Conservation (phyloP, 2,888 invertebrate genomes). For the Nebria salina region DNA sequence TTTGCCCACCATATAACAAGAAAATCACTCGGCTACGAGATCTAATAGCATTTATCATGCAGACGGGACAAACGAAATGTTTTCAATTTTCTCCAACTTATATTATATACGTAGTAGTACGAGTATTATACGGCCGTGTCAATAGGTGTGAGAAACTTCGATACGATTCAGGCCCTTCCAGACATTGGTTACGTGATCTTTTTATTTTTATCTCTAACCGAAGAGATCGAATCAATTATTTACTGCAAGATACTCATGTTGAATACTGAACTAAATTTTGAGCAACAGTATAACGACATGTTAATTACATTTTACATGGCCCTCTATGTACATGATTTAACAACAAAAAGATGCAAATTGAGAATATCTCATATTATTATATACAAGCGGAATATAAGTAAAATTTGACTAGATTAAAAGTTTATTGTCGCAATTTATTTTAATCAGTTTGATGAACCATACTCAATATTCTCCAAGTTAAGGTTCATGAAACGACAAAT, state of each 20-base stretch:
- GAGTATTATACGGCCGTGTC: not conserved
- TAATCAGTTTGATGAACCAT: not conserved
- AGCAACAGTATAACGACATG: not conserved
- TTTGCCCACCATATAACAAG: conserved; percentile 20
- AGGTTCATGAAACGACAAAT: not conserved
- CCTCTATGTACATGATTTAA: no score
- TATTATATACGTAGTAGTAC: not conserved
- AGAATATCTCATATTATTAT: no score
- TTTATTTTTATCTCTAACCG: not conserved
- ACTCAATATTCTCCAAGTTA: not conserved
- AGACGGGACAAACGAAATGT: conserved; percentile 27
- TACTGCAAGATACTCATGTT: not conserved
- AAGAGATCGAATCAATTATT: conserved; percentile 2
- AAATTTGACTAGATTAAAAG: no score
- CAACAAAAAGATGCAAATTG: no score
- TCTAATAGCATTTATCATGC: conserved; percentile 32
- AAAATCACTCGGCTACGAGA: conserved; percentile 33
- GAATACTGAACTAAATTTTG: not conserved
- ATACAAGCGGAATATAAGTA: no score
- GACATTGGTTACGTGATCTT: not conserved
- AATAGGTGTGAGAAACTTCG: not conserved
- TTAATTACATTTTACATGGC: no score
- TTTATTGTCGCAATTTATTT: not conserved
- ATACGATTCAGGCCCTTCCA: not conserved
- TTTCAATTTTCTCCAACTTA: conserved; percentile 15